Evolutionary conservation across 2,797 vertebrate species (phyloP), one percentile per base, ranked within the genome.

Genomic region (Atherinosoma microstoma): DNA sequence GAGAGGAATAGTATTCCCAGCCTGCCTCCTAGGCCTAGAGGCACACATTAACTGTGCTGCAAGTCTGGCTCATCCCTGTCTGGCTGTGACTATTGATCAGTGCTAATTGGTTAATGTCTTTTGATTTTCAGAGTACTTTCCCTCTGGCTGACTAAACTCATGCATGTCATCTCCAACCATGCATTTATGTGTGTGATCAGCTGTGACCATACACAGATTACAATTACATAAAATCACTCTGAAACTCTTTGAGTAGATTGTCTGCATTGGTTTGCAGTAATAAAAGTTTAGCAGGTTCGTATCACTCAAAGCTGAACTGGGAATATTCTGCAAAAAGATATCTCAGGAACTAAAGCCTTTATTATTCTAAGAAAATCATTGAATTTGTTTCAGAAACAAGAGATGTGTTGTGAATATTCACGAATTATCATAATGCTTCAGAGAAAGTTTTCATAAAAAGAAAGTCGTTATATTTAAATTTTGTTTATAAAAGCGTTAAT

Each of bases 31-130:
- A 22, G 91, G 89, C 81, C 86, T 35, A 22, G 24, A 80, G 83
- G 71, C 79, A 71, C 76, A 68, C 83, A 82, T 78, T 88, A 79
- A 51, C 76, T 42, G 45, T 54, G 78, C 66, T 84, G 60, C 22
- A 13, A 76, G 82, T 69, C 74, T 45, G 58, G 78, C 73, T 79
- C 58, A 40, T 82, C 73, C 73, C 77, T 64, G 77, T 67, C 72
- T 81, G 84, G 59, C 76, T 82, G 68, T 58, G 80, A 77, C 83
- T 89, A 92, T 93, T 91, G 92, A 94, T 93, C 86, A 86, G 69
- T 3, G 58, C 88, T 94, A 94, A 94, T 93, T 94, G 84, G 88
- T 84, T 92, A 92, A 94, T 91, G 91, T 87, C 89, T 86, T 92
- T 89, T 89, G 89, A 89, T 92, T 92, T 92, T 88, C 83, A 81